These are phyloP conservation scores for Aselliscus stoliczkanus DNA, from an alignment of 2,797 vertebrate genomes.

Conservation along the genomic window DNA sequence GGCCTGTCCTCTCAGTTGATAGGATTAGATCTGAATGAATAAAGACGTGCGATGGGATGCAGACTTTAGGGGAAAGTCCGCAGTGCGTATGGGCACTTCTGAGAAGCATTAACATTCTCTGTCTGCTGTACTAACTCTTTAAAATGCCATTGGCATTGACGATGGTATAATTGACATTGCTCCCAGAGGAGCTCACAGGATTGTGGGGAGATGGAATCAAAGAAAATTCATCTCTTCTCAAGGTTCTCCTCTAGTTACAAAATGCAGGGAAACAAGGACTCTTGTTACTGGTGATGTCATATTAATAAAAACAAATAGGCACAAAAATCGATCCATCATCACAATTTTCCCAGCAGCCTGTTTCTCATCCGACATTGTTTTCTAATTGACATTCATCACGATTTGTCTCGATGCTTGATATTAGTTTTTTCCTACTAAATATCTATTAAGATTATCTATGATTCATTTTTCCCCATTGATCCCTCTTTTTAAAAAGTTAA, in stretches of 20 bases:
- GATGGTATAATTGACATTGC: constrained; percentile 80
- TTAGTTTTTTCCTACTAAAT: neutral
- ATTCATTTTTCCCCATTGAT: neutral
- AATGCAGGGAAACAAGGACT: constrained; percentile 64
- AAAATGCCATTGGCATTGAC: constrained; percentile 83
- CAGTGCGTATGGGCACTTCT: constrained; percentile 45
- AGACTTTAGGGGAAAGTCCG: constrained; percentile 61
- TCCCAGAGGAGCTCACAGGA: constrained; percentile 76
- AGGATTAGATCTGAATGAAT: constrained; percentile 63
- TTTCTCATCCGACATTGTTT: constrained; percentile 65
- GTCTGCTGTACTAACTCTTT: constrained; percentile 73
- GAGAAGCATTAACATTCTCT: constrained; percentile 77
- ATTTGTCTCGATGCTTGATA: constrained; percentile 38
- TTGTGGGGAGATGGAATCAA: constrained; percentile 74
- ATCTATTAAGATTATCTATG: neutral
- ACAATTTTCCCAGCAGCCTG: constrained; percentile 62
- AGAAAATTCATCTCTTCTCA: constrained; percentile 76
- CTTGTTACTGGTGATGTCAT: constrained; percentile 61
- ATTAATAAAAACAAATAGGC: constrained; percentile 64
- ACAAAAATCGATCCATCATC: constrained; percentile 43
- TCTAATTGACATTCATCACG: constrained; percentile 57
- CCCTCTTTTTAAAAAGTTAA: constrained; percentile 18
- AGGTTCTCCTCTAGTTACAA: constrained; percentile 64
- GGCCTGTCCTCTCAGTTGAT: constrained; percentile 50
- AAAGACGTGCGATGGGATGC: constrained; percentile 53